These are phyloP conservation scores for Synanthedon myopaeformis DNA, from an alignment of 2,888 invertebrate genomes.

Conservation along the genomic window DNA sequence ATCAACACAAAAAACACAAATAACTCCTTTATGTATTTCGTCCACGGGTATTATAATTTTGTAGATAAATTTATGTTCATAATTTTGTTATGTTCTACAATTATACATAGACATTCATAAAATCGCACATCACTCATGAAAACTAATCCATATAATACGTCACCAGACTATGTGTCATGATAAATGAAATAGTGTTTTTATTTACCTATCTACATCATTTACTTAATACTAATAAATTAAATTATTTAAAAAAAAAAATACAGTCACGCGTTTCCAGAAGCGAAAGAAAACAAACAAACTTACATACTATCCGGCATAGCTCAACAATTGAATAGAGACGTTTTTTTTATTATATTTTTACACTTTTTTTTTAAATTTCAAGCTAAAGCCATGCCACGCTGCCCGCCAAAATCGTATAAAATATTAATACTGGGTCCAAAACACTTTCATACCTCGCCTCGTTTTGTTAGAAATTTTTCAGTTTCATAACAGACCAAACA, in stretches of 20 bases:
- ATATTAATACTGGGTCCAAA: constrained; percentile 20
- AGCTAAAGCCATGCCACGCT: constrained; percentile 37
- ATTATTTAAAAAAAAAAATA: constrained; percentile 10
- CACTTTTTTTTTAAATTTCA: constrained; percentile 20
- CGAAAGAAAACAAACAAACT: constrained; percentile 25
- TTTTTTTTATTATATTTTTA: constrained; percentile 18
- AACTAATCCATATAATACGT: neutral
- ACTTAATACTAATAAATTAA: constrained; percentile 8
- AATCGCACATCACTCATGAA: neutral
- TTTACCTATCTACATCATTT: neutral
- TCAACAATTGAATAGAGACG: constrained; percentile 57
- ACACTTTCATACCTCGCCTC: neutral
- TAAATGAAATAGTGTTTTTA: neutral
- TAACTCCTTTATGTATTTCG: too few relatives aligned
- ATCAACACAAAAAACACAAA: too few relatives aligned
- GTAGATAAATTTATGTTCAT: too few relatives aligned
- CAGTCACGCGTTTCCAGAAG: constrained; percentile 32
- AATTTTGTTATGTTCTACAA: too few relatives aligned
- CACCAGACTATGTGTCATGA: neutral
- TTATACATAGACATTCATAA: too few relatives aligned
- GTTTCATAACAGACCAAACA: too few relatives aligned
- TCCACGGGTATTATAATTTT: too few relatives aligned
- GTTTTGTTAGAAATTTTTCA: too few relatives aligned
- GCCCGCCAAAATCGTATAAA: constrained; percentile 23
- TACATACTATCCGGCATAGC: constrained; percentile 56